Conservation (phyloP, 2,113 vertebrate species). For the Zosterops lateralis region DNA sequence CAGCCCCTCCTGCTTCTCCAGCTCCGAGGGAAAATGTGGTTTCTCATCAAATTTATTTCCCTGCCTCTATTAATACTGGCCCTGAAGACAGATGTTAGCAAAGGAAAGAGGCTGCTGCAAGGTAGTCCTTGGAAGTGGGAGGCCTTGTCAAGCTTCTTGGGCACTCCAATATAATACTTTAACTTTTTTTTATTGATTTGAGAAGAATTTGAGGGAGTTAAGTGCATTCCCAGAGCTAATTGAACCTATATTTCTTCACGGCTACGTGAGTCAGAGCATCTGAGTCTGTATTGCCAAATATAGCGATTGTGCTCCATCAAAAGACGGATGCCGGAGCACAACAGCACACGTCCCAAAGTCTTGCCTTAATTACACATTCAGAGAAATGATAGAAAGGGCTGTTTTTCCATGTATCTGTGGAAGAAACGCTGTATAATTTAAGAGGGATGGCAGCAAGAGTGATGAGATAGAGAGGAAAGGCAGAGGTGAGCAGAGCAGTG, state of each 20-base stretch:
- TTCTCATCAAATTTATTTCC: background rate
- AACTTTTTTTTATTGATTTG: slow-evolving; percentile 22
- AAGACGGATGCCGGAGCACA: background rate
- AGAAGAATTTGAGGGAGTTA: slow-evolving; percentile 5
- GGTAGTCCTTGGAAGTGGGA: background rate
- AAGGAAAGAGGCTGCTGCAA: background rate
- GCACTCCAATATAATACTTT: background rate
- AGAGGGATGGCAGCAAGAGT: background rate
- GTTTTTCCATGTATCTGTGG: background rate
- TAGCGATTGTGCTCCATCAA: background rate
- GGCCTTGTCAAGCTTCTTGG: background rate
- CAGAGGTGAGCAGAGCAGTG: background rate
- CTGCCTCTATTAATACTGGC: background rate
- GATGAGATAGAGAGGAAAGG: background rate
- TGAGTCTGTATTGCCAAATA: background rate
- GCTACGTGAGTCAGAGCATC: slow-evolving; percentile 43
- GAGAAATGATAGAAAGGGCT: background rate
- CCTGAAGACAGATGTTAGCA: background rate
- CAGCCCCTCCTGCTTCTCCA: background rate
- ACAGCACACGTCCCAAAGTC: background rate
- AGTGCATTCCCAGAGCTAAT: slow-evolving; percentile 21
- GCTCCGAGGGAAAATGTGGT: background rate
- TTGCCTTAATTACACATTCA: background rate
- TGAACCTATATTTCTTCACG: slow-evolving; percentile 33
- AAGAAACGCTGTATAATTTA: background rate